Evolutionary conservation across 2,797 vertebrate species (phyloP).

Genomic region (Hyperoplus lanceolatus): DNA sequence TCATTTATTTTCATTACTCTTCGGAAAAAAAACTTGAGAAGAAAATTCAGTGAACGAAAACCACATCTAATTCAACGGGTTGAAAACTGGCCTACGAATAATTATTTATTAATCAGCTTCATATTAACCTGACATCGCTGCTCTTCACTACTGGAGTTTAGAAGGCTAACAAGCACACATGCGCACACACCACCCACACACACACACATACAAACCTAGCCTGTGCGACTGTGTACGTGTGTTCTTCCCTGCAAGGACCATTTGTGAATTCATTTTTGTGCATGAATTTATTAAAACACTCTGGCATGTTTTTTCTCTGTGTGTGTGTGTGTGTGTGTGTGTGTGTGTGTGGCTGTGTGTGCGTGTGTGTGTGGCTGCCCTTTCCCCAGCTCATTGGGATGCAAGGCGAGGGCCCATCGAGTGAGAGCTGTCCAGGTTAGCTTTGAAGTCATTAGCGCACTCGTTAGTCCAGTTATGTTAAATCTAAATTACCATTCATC

Average conservation of each 20-base stretch:
- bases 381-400: constrained; percentile 84
- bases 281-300: constrained; percentile 75
- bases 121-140: constrained; percentile 69
- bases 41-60: constrained; percentile 69
- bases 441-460: constrained; percentile 87
- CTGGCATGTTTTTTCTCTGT: constrained; percentile 48
- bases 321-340: constrained; percentile 24
- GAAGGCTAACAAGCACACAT: constrained; percentile 7
- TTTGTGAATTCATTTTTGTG: constrained; percentile 63
- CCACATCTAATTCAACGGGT: constrained; percentile 71
- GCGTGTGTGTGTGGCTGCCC: constrained; percentile 57
- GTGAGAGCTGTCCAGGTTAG: constrained; percentile 83
- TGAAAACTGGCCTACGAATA: constrained; percentile 67
- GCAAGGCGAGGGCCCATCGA: constrained; percentile 69
- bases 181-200: constrained; percentile 13
- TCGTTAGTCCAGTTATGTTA: constrained; percentile 90
- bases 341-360: constrained; percentile 29
- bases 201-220: background rate
- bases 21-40: constrained; percentile 30
- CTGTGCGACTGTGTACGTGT: constrained; percentile 9
- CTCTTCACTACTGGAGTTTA: constrained; percentile 40
- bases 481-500: constrained; percentile 91
- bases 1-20: constrained; percentile 78
- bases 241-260: constrained; percentile 31
- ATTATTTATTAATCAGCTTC: constrained; percentile 79